phyloP scores from a whole-genome alignment of 2,888 invertebrate species.

The Mechanitis mazaeus region DNA sequence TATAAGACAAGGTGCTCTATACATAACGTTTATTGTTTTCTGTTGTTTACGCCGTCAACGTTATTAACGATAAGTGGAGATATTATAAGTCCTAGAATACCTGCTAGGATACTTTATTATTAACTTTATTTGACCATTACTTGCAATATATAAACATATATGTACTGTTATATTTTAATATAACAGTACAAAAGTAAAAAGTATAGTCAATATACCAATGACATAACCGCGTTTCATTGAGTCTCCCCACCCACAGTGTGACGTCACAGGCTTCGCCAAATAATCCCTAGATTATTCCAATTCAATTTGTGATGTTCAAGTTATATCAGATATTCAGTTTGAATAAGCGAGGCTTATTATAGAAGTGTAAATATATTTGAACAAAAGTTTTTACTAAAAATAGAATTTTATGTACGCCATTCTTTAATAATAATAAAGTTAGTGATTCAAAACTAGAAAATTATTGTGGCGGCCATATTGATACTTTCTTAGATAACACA shows the following conservation, averaged over 20 bases:
- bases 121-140: too few species aligned
- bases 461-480: too few species aligned
- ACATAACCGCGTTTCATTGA: constrained; percentile 12
- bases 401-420: too few species aligned
- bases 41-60: too few species aligned
- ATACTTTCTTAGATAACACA: not conserved
- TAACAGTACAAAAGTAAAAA: not conserved
- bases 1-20: constrained; percentile 32
- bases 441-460: too few species aligned
- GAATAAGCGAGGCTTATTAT: not conserved
- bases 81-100: too few species aligned
- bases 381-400: not conserved
- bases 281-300: constrained; percentile 13
- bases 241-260: constrained; percentile 32
- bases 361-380: not conserved
- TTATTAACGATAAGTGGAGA: too few species aligned
- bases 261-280: constrained; percentile 40
- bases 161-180: not conserved
- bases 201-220: not conserved
- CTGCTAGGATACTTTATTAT: too few species aligned
- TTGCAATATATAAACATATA: too few species aligned
- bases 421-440: too few species aligned
- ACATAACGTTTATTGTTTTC: too few species aligned
- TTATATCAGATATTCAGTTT: not conserved
- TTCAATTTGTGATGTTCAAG: constrained; percentile 18